Conservation (phyloP, 92 coral and sea anemone species). For the Porites divaricata region DNA sequence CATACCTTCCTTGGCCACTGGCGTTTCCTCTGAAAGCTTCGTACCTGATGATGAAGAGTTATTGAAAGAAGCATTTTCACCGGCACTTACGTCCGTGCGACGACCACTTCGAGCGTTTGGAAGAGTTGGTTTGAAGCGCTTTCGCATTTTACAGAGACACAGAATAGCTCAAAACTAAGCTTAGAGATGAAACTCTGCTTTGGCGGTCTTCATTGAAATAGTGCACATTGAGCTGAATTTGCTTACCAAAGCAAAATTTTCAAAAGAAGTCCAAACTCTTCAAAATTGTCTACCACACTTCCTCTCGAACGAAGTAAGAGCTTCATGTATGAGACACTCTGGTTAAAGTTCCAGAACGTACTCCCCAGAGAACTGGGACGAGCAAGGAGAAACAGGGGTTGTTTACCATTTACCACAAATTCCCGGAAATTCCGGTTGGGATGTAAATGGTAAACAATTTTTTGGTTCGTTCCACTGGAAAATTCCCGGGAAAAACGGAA, state of each 20-base stretch:
- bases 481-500: too few species aligned
- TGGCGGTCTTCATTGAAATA: background rate
- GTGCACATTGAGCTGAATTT: background rate
- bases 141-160: constrained; percentile 21
- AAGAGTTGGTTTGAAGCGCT: constrained; percentile 31
- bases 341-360: too few species aligned
- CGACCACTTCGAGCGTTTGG: constrained; percentile 15
- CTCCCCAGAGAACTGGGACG: too few species aligned
- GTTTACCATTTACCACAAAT: too few species aligned
- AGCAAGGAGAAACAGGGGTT: too few species aligned
- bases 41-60: background rate
- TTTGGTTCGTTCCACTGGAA: too few species aligned
- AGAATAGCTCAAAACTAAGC: background rate
- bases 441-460: too few species aligned
- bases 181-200: background rate
- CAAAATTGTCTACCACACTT: too few species aligned
- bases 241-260: background rate
- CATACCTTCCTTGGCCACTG: constrained; percentile 1
- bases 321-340: too few species aligned
- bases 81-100: background rate
- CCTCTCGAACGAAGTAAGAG: too few species aligned
- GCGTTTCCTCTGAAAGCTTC: background rate
- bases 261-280: too few species aligned
- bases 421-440: too few species aligned
- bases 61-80: background rate